Conservation (phyloP, 2,113 vertebrate genomes). For the Petromus typicus region DNA sequence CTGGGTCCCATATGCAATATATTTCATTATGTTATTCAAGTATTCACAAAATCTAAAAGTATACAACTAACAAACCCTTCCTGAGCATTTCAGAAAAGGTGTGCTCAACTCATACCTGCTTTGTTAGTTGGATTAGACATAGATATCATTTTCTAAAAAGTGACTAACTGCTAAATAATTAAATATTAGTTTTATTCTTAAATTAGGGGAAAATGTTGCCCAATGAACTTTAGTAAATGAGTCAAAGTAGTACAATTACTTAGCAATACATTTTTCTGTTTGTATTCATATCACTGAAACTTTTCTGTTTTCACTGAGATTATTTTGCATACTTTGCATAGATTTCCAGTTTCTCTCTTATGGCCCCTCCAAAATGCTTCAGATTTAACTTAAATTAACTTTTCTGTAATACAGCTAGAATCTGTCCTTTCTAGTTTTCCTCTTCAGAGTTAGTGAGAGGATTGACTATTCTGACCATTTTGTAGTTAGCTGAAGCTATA, state of each 20-base stretch:
- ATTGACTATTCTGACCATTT: neutral
- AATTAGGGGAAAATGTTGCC: neutral
- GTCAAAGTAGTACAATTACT: neutral
- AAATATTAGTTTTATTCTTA: neutral
- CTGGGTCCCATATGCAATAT: neutral
- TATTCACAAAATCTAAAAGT: neutral
- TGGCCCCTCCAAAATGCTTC: neutral
- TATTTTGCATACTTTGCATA: neutral
- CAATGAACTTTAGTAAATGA: neutral
- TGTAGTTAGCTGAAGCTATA: neutral
- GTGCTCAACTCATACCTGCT: neutral
- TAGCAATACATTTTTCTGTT: neutral
- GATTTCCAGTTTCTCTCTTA: neutral
- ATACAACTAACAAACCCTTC: neutral
- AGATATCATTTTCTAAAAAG: neutral
- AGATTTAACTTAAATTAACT: neutral
- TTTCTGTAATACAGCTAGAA: neutral
- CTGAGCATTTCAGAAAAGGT: neutral
- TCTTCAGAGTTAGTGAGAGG: neutral
- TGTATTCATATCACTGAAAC: neutral
- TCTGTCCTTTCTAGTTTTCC: neutral
- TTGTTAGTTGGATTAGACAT: neutral
- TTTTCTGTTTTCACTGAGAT: neutral
- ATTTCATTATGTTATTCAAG: neutral
- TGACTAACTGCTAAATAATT: neutral